phyloP scores from a whole-genome alignment of 2,797 vertebrate species.

The Myiotriccus ornatus region DNA sequence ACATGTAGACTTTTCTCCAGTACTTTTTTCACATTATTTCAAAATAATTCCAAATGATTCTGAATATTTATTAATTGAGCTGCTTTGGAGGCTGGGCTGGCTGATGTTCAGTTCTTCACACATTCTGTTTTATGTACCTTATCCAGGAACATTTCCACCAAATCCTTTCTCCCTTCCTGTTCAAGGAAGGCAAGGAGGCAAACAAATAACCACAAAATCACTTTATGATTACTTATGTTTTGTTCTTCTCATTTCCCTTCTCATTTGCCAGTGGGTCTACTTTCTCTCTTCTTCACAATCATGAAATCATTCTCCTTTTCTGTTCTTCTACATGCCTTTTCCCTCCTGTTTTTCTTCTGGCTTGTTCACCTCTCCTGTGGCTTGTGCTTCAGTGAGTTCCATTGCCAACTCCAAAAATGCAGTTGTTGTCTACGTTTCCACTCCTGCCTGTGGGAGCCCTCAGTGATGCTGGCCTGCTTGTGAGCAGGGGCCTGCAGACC shows the following conservation, averaged over 20 bases:
- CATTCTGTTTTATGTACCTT: background rate
- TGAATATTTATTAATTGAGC: background rate
- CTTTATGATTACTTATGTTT: background rate
- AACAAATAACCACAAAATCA: background rate
- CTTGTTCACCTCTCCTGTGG: background rate
- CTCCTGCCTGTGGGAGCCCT: background rate
- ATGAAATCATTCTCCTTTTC: background rate
- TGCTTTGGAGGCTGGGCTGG: background rate
- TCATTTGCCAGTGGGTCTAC: background rate
- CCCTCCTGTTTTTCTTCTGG: background rate
- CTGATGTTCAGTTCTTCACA: background rate
- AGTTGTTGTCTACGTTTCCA: background rate
- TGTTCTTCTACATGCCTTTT: background rate
- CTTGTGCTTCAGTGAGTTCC: background rate
- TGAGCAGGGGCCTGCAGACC: background rate
- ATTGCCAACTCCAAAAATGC: background rate
- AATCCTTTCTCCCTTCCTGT: background rate
- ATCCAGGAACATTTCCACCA: background rate
- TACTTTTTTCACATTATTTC: background rate
- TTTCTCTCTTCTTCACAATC: background rate
- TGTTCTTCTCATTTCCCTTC: background rate
- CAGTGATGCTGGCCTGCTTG: background rate
- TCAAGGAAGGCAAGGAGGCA: background rate
- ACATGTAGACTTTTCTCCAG: background rate
- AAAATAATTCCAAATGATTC: background rate